Evolutionary conservation across 2,888 invertebrate species (phyloP), one percentile per base, ranked within the genome.

Genomic region (Hartigia nigra): DNA sequence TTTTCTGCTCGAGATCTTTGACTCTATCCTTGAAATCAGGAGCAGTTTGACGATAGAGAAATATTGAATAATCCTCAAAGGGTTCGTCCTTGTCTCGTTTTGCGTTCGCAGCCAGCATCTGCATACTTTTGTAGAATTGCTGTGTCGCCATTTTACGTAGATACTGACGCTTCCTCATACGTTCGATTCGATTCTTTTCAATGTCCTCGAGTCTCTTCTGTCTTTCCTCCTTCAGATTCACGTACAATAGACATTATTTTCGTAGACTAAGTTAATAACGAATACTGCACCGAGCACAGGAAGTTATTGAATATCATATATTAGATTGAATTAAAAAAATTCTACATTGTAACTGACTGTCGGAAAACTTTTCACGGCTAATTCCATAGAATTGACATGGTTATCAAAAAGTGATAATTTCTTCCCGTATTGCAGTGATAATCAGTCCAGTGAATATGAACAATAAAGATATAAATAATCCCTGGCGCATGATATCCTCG

Each of bases 11-110:
- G 90, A 97, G 93, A 86, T 95, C 95, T 94, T 95, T 96, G 81
- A 97, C 96, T 81, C 97, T 94, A 91, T 96, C 96, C 92, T 95
- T 95, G 92, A 97, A 97, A 90, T 96, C 94, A 12, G 96, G 96
- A 31, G 97, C 97, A 79, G 95, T 96, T 91, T 97, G 96, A 77
- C 97, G 94, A 92, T 97, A 97, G 88, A 97, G 94, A 92, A 96
- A 96, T 88, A 97, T 94, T 36, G 96, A 96, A 92, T 97, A 96
- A 92, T 97, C 96, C 92, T 97, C 96, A 88, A 96, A 94, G 80
- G 96, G 95, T 37, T 95, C 94, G 76, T 94, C 94, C 77, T 93
- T 92, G 75, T 93, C 93, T 84, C 94, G 92, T 81, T 95, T 94
- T 75, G 95, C 95, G 90, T 96, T 97, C 3, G 95, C 94, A 87